phyloP scores from a whole-genome alignment of 2,797 vertebrate genomes.

The Sarcophilus harrisii region DNA sequence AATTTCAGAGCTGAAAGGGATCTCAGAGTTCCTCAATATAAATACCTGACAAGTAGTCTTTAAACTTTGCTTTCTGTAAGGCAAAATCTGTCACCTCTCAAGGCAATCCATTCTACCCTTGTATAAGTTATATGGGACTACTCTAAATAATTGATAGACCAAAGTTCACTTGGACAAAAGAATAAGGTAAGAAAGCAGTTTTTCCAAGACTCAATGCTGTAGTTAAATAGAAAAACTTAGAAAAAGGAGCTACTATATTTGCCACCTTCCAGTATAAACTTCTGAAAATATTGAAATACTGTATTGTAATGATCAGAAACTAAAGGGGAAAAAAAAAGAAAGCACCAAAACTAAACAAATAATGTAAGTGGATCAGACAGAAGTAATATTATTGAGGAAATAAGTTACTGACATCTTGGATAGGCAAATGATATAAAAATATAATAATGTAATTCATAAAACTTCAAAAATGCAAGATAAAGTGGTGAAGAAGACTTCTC shows the following conservation, averaged over 20 bases:
- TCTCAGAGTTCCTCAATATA: neutral
- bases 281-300: neutral
- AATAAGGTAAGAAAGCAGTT: neutral
- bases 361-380: neutral
- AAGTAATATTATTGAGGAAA: neutral
- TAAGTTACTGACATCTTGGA: neutral
- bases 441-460: neutral
- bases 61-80: neutral
- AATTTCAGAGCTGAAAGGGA: neutral
- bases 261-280: neutral
- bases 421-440: neutral
- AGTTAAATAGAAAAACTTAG: neutral
- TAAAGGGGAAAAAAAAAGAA: neutral
- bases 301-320: neutral
- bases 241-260: neutral
- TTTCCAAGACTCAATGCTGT: neutral
- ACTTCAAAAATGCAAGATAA: neutral
- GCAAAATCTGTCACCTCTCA: neutral
- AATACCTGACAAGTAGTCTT: neutral
- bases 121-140: neutral
- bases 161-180: neutral
- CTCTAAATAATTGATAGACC: neutral
- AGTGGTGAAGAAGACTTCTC: neutral
- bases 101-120: neutral
- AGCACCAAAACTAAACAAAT: neutral